Evolutionary conservation across 2,888 invertebrate genomes (phyloP), one percentile per base, ranked within the genome.

Genomic region (Ennomos fuscantarius): DNA sequence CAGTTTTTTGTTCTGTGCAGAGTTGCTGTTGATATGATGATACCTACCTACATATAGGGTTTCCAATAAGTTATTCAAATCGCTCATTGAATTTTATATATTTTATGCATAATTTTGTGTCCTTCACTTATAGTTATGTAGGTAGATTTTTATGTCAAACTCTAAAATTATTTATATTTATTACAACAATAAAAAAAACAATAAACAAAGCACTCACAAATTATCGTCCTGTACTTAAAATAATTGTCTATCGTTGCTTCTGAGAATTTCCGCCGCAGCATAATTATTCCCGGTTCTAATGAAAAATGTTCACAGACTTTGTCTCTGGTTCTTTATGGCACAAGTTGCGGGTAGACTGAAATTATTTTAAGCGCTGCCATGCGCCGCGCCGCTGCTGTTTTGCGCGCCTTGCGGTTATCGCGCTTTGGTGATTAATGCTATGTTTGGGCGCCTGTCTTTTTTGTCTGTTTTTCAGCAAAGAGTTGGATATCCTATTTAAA

Each of bases 271-370:
- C 72, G 66, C 65, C 69, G 66, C 69, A 69, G 72, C 76, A 76
- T 79, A 78, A 55, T 52, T 55, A 45, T 72, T 72, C 68, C 70
- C 69, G 74, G 52, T 70, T 73, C 74, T 85, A 86, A 89, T 90
- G 90, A 90, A 90, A 90, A 89, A 89, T 89, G 87, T 82, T 79
- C 77, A 66, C 73, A 69, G 84, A 84, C 83, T 85, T 83, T 85
- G 87, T 85, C 85, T 80, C 81, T 74, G 56, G 81, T 85, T 77
- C 82, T 88, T 89, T 89, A 89, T 84, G 81, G 79, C 73, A 73
- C 74, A 86, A 90, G 81, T 90, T 79, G 78, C 68, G 78, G 80
- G 73, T 73, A 66, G 78, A 81, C 81, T 85, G 87, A 84, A 87
- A 89, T 89, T 87, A 89, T 89, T 88, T 86, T 85, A 86, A 87